Base-by-base conservation (phyloP, 37 sponge, comb jelly and placozoan species). In the Haliclona indistincta region DNA sequence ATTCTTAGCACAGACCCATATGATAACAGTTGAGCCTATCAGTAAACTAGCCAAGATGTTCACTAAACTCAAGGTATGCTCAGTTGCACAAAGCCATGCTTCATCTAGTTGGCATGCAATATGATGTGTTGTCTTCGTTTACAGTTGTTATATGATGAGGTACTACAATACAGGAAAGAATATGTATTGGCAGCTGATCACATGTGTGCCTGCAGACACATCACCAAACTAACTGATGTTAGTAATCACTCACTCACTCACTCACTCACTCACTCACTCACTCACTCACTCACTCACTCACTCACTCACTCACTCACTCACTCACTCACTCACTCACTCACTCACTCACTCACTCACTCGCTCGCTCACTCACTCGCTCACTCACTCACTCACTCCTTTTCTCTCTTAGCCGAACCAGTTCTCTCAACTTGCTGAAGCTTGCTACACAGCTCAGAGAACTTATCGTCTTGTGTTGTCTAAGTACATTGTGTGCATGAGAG, bases 381-480 rank as follows among this genome's bases (percentile, higher is more conserved):
- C 17, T 3, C 42, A 35, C 15, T 35, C 29, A 38, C 60, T 13
- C 39, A 33, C 38, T 54, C 23, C 38, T 40, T 13, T 56, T 37
- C 10, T 42, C 38, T 13, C 11, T 19, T 75, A 83, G 84, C 75
- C 58, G 35, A 38, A 63, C 0, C 26, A 10, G 33, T 72, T 85
- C 22, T 30, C 53, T 19, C 55, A 40, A n/a, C 42, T 85, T 25
- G 56, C 79, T 20, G 86, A 85, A 49, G 74, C 54, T 0, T 85
- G 86, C 49, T 85, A 78, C 35, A 64, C 39, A 11, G 72, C 84
- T 13, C 75, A 84, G 69, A 81, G 73, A 70, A 81, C 82, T 17
- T 91, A 91, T 47, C 79, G 76, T 28, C 70, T 85, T 44, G 79
- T 82, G 20, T 70, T 91, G 38, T 85, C 86, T 15, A 85, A 91